Evolutionary conservation across 37 sponge, comb jelly and placozoan species (phyloP).

Genomic region (Chondrosia reniformis): DNA sequence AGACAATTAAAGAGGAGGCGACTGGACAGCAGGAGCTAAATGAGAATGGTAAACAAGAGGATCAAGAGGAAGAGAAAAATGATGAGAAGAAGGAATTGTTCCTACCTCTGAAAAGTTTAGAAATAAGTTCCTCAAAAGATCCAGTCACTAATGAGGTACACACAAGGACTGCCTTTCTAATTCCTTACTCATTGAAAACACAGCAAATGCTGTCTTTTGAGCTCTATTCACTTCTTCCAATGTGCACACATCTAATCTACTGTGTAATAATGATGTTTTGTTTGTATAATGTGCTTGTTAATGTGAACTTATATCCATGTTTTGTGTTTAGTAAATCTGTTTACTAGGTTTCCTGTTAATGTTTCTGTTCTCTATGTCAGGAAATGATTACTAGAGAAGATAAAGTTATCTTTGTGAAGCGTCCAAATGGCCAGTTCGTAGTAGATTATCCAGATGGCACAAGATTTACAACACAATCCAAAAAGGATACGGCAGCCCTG

Average conservation of each 20-base stretch:
- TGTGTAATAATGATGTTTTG: too few species aligned
- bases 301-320: too few species aligned
- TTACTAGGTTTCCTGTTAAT: too few species aligned
- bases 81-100: constrained; percentile 21
- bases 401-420: constrained; percentile 43
- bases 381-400: constrained; percentile 80
- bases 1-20: constrained; percentile 1
- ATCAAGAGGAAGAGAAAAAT: constrained; percentile 10
- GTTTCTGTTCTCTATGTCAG: constrained; percentile 29
- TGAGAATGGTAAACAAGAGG: background rate
- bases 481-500: background rate
- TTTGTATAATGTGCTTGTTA: too few species aligned
- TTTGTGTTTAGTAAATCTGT: too few species aligned
- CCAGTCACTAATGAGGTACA: constrained; percentile 67
- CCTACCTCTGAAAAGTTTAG: constrained; percentile 20
- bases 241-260: too few species aligned
- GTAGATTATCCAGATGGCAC: constrained; percentile 89
- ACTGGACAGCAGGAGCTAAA: constrained; percentile 18
- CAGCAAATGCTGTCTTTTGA: too few species aligned
- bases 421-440: constrained; percentile 59
- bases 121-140: constrained; percentile 47
- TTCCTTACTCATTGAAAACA: too few species aligned
- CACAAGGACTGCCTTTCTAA: too few species aligned
- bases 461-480: constrained; percentile 54
- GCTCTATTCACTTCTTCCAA: too few species aligned